Base-by-base conservation (phyloP, 2,113 vertebrate species). In the Calidris pygmaea region DNA sequence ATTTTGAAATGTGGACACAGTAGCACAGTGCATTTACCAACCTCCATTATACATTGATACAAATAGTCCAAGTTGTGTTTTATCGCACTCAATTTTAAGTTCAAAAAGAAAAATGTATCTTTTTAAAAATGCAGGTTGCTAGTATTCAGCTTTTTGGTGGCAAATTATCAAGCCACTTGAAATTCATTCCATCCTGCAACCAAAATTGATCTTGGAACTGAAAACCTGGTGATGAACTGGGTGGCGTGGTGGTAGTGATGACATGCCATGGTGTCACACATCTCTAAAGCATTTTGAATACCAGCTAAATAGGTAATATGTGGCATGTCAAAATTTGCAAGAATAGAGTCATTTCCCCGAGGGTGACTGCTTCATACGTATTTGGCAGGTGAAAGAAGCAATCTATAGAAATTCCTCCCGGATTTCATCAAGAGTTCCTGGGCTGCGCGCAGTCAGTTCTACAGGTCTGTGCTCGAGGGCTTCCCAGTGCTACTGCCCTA, bases 381-480 rank as follows among this genome's bases (percentile, higher is more conserved):
- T 50, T 17, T 37, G 71, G 18, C 58, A 86, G 15, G 21, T 84
- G 14, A 41, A 66, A 77, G 20, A 84, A 91, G 6, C 35, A 48
- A 60, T 39, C 30, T 53, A 13, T 41, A 84, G 55, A 60, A 86
- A 83, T 89, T 90, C 34, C 45, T 77, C 41, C 3, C 14, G 45
- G 27, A 26, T 77, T 92, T 85, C 76, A 56, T 65, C 59, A 70
- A 35, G 35, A 70, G 32, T 66, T 86, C 24, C 73, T 43, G 29
- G 53, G n/a, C 34, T 74, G 3, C 1, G 0, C 14, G 34, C 0
- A 0, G 32, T 70, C 62, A 88, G 26, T 39, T 83, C 75, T 73
- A 43, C 53, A 76, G 63, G 39, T 60, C 67, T 73, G 20, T 83
- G 34, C 35, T 86, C 45, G 24, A 83, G 67, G 48, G 37, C n/a